Evolutionary conservation across 2,888 invertebrate species (phyloP).

Genomic region (Cryptus viduatorius): DNA sequence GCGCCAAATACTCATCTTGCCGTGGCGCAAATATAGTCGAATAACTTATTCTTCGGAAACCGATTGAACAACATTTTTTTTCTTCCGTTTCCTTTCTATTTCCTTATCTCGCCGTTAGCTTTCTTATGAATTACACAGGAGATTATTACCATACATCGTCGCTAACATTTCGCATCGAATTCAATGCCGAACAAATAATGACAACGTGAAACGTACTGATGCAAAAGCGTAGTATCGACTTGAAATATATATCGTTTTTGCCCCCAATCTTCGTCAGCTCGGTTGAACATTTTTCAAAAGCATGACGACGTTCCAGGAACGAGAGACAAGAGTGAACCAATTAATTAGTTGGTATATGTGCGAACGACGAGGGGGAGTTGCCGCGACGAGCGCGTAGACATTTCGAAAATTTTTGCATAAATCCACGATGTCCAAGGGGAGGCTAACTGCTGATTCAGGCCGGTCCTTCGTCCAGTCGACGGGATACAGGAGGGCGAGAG

Average conservation of each 20-base stretch:
- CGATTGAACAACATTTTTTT: neutral
- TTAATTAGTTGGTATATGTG: constrained; percentile 62
- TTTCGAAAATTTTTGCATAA: constrained; percentile 78
- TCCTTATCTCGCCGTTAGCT: neutral
- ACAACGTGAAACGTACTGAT: constrained; percentile 63
- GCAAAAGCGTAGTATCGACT: neutral
- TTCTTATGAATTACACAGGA: constrained; percentile 35
- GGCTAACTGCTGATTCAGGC: constrained; percentile 78
- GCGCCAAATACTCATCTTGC: constrained; percentile 7
- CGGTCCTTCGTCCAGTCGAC: constrained; percentile 58
- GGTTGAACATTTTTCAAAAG: constrained; percentile 58
- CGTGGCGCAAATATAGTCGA: neutral
- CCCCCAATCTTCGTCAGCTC: constrained; percentile 31
- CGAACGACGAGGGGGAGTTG: constrained; percentile 43
- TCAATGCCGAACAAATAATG: constrained; percentile 70
- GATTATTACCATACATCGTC: constrained; percentile 16
- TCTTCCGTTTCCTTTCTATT: neutral
- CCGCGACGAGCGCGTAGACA: constrained; percentile 70
- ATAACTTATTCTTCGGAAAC: constrained; percentile 26
- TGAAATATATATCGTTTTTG: neutral
- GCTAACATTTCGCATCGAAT: neutral
- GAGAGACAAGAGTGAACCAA: constrained; percentile 42
- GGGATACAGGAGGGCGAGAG: constrained; percentile 52
- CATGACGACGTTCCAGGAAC: constrained; percentile 20
- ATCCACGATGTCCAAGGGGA: constrained; percentile 68